Conservation (phyloP, 2,888 invertebrate genomes). For the Periphyllus acericola region DNA sequence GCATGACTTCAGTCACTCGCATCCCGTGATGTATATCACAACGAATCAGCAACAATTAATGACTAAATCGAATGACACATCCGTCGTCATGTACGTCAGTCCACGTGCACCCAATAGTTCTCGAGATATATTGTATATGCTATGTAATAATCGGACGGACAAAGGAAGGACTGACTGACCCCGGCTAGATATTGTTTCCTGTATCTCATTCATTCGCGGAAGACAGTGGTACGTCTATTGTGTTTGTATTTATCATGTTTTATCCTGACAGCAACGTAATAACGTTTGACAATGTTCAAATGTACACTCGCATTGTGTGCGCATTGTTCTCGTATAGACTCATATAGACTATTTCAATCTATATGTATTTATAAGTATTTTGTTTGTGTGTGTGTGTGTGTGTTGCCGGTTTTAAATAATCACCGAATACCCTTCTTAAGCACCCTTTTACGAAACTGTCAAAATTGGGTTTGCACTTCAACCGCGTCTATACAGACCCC, state of each 20-base stretch:
- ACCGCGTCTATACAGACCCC: neutral
- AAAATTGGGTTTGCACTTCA: conserved; percentile 16
- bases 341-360: neutral
- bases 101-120: neutral
- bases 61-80: neutral
- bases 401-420: conserved; percentile 4
- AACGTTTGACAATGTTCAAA: neutral
- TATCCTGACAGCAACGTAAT: neutral
- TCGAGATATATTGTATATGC: neutral
- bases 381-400: neutral
- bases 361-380: neutral
- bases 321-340: neutral
- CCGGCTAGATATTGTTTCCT: neutral
- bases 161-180: neutral
- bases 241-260: neutral
- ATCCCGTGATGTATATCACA: neutral
- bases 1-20: neutral
- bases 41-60: neutral
- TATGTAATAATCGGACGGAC: neutral
- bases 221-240: neutral
- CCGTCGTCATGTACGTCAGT: neutral
- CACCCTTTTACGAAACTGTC: conserved; percentile 17
- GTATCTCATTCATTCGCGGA: neutral
- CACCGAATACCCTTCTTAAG: conserved; percentile 4
- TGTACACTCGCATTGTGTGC: neutral